A percentile compares a stretch with the other conserved stretches of the same genome.
Conservation (phyloP, 2,113 vertebrate genomes). For the Theristicus caerulescens region DNA sequence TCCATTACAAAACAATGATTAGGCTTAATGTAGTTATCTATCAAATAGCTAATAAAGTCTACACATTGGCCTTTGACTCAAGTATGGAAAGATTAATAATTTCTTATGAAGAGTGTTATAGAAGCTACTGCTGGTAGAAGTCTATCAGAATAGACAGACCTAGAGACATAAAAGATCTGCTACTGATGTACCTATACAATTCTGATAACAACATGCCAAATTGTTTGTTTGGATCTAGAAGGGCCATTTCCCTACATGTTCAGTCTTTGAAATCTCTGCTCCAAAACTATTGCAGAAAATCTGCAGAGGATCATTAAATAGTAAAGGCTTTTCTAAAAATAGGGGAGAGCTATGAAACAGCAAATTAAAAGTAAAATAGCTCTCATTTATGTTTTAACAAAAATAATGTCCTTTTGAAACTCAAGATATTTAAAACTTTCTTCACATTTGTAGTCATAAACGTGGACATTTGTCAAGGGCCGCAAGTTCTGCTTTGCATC, state of each 20-base stretch:
- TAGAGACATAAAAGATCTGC: background rate
- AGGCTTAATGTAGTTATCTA: background rate
- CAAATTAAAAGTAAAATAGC: background rate
- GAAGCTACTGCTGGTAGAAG: background rate
- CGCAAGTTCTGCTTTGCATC: background rate
- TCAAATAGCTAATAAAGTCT: background rate
- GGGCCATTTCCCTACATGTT: background rate
- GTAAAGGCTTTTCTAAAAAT: background rate
- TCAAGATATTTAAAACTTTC: background rate
- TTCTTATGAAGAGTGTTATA: background rate
- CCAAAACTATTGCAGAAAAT: background rate
- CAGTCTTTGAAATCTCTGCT: background rate
- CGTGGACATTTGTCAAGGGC: background rate
- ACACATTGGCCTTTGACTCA: background rate
- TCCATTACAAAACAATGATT: background rate
- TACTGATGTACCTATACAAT: background rate
- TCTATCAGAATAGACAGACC: background rate
- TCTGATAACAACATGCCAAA: background rate
- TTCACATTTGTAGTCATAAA: background rate
- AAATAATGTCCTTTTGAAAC: background rate
- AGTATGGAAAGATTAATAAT: background rate
- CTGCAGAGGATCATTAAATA: background rate
- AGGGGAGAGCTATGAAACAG: background rate
- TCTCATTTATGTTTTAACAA: background rate
- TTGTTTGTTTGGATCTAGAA: background rate